Evolutionary conservation across 2,113 vertebrate species (phyloP), one percentile per base, ranked within the genome.

Genomic region (Pogonocichla stellata): DNA sequence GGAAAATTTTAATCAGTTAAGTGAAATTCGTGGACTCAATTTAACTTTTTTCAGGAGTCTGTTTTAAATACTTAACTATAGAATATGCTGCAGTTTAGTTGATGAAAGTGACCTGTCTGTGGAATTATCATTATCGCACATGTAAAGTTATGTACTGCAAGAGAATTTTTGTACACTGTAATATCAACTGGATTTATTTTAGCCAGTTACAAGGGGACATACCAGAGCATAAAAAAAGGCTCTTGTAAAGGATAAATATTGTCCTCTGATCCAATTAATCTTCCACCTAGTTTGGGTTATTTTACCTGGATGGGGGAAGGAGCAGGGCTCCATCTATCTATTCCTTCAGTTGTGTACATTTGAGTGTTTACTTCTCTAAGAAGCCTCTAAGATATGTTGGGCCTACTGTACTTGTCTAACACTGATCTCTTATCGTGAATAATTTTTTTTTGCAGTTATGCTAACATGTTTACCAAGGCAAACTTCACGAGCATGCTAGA

Each of bases 1-100:
- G 8, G 19, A 86, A 95, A 93, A 86, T 80, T 90, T 90, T 82
- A 90, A 88, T 80, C 71, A 73, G 36, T 87, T 94, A 94, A 91
- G 36, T 72, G 53, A 91, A 64, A 56, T 73, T 69, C 85, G 28
- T 82, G 50, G 23, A 73, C 72, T 73, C 54, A 85, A 82, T 90
- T 80, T 88, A 88, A 90, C 31, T 66, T 90, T 53, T 93, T 25
- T 57, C 45, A 86, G 45, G 18, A 77, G 12, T 38, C n/a, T 66
- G 7, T 45, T 89, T 89, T 66, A 89, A 94, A 66, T 80, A 45
- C 19, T 75, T 23, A n/a, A 50, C 45, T 85, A 36, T 10, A 48
- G 40, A 93, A 75, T 36, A 40, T 20, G 22, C 9, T 81, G 3
- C 24, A 51, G 19, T 62, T 92, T 53, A 81, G 38, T 10, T 72